phyloP scores from a whole-genome alignment of 2,797 vertebrate genomes.

The Diplodus puntazzo region DNA sequence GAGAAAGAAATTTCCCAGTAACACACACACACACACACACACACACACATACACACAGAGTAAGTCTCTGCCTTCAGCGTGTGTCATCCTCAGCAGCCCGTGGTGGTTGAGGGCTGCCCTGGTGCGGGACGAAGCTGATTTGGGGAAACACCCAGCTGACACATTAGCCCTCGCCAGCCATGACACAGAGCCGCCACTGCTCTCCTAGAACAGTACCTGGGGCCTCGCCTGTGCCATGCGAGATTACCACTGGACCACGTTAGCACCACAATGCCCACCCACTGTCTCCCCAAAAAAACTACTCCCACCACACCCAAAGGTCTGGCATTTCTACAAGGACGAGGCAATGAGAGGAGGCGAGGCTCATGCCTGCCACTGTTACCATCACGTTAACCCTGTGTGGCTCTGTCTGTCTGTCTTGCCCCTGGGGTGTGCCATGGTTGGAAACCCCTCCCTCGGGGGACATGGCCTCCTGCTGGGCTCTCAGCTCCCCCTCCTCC shows the following conservation, averaged over 20 bases:
- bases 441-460: conserved; percentile 60
- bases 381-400: conserved; percentile 72
- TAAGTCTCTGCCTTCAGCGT: conserved; percentile 77
- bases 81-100: conserved; percentile 78
- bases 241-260: conserved; percentile 79
- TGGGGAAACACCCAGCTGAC: conserved; percentile 75
- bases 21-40: neutral
- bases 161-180: conserved; percentile 69
- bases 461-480: conserved; percentile 68
- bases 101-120: conserved; percentile 75
- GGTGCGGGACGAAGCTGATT: conserved; percentile 62
- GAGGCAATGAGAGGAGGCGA: conserved; percentile 54
- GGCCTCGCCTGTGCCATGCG: conserved; percentile 78
- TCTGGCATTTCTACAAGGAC: conserved; percentile 68
- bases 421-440: conserved; percentile 64
- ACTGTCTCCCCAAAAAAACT: conserved; percentile 45
- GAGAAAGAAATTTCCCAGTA: conserved; percentile 15
- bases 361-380: conserved; percentile 71
- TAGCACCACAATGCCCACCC: conserved; percentile 71
- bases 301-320: conserved; percentile 65
- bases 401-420: conserved; percentile 65
- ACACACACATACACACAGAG: conserved; percentile 40
- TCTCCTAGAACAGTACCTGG: conserved; percentile 76
- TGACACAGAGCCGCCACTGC: conserved; percentile 72
- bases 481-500: conserved; percentile 44